Evolutionary conservation across 1,140 invertebrate genomes (phyloP), one percentile per base, ranked within the genome.

Genomic region (Platyura marginata): DNA sequence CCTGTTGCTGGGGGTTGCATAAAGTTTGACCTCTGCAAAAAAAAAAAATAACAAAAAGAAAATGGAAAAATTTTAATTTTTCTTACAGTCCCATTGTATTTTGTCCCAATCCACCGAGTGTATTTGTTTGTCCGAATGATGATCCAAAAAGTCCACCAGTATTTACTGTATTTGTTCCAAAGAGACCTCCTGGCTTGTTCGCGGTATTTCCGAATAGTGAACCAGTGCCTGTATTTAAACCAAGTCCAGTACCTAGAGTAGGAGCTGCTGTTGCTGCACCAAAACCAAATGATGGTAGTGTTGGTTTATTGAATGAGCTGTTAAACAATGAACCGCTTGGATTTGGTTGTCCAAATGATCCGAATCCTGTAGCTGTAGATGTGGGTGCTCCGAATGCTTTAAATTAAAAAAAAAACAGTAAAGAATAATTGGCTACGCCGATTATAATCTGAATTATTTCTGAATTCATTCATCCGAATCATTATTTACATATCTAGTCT

Each of bases 131-230:
- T 45, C 49, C 32, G 42, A 38, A 40, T n/a, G 20, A 39, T 5
- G 51, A 51, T 2, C 66, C 65, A 49, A 69, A 69, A 0, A 70
- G 48, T 2, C 67, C 57, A 2, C 38, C 38, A 19, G 38, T 40
- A 9, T 4, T 9, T 9, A 4, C 11, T 1, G 51, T 47, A 35
- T 51, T 65, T 2, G 51, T 47, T 19, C 67, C 67, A 57, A 81
- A 80, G 3, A 80, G 49, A 32, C 68, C 67, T 3, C 67, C 62
- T 2, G 73, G 61, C 50, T 70, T 71, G 35, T 54, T 52, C 10
- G 52, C 50, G 44, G 60, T 60, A 41, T 61, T 62, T 2, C 61
- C 61, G 50, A 72, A 72, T 3, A 74, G 48, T 36, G 34, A 36
- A 3, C 53, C 55, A 20, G 52, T 61, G 18, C 64, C 64, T 9